phyloP scores from a whole-genome alignment of 1,140 invertebrate species.

The Halyomorpha halys region DNA sequence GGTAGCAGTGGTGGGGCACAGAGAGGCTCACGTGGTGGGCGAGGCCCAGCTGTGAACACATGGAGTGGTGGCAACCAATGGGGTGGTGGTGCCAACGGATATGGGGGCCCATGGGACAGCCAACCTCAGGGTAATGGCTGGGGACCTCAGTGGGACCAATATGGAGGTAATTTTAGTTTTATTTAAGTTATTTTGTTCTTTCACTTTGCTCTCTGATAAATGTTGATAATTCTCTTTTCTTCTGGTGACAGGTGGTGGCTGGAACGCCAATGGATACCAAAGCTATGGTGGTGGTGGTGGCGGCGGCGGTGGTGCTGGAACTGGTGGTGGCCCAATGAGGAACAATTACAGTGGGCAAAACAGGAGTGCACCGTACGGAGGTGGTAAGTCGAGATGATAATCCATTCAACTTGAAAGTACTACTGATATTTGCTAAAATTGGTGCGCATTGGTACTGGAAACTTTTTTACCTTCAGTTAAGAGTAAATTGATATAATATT shows the following conservation, averaged over 20 bases:
- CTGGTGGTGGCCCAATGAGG: conserved; percentile 27
- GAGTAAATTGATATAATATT: too few species aligned
- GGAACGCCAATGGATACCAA: conserved; percentile 22
- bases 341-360: conserved; percentile 22
- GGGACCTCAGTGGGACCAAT: conserved; percentile 16
- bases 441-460: too few species aligned
- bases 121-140: conserved; percentile 30
- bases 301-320: conserved; percentile 12
- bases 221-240: background rate
- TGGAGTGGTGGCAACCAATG: conserved; percentile 18
- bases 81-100: conserved; percentile 23
- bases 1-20: conserved; percentile 20
- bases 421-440: too few species aligned
- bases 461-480: too few species aligned
- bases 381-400: background rate
- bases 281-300: conserved; percentile 19
- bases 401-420: too few species aligned
- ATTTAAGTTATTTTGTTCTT: background rate
- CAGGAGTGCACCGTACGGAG: conserved; percentile 26
- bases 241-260: conserved; percentile 19
- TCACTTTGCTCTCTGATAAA: background rate
- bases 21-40: conserved; percentile 1
- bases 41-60: conserved; percentile 12
- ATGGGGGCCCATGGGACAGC: conserved; percentile 17
- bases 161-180: conserved; percentile 20